phyloP scores from a whole-genome alignment of 1,140 invertebrate genomes.

The Pararge aegeria region DNA sequence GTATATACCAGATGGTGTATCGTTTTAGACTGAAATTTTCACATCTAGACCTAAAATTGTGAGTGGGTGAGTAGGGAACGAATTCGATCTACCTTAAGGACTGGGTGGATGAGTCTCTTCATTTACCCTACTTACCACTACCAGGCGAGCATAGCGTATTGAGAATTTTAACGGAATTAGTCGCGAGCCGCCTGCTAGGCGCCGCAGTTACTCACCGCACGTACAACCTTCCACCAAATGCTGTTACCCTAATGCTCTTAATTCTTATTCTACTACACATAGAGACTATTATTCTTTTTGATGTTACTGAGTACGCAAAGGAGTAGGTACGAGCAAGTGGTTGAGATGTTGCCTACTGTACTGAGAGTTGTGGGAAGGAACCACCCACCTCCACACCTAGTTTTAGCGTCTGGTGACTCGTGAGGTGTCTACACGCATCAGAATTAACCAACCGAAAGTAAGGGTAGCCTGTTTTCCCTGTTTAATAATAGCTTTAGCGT shows the following conservation, averaged over 20 bases:
- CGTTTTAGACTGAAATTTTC: background rate
- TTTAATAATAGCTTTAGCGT: too few species aligned
- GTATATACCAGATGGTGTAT: too few species aligned
- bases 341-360: slow-evolving; percentile 18
- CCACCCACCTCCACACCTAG: slow-evolving; percentile 62
- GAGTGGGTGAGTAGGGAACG: background rate
- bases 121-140: slow-evolving; percentile 38
- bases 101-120: slow-evolving; percentile 30
- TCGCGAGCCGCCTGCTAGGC: slow-evolving; percentile 44
- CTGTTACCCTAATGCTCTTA: slow-evolving; percentile 6
- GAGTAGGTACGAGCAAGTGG: background rate
- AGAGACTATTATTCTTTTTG: slow-evolving; percentile 9
- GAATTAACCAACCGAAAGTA: slow-evolving; percentile 55
- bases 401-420: slow-evolving; percentile 63
- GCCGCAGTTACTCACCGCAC: slow-evolving; percentile 46
- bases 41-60: background rate
- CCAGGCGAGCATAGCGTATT: slow-evolving; percentile 43
- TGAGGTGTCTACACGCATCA: slow-evolving; percentile 63
- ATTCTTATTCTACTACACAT: slow-evolving; percentile 7
- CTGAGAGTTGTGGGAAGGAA: slow-evolving; percentile 36
- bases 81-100: slow-evolving; percentile 20
- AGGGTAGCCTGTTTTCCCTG: slow-evolving; percentile 27
- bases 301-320: background rate
- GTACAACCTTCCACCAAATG: slow-evolving; percentile 16
- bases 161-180: slow-evolving; percentile 55